Evolutionary conservation across 2,888 invertebrate species (phyloP).

Genomic region (Zhuqinia jingwanae): DNA sequence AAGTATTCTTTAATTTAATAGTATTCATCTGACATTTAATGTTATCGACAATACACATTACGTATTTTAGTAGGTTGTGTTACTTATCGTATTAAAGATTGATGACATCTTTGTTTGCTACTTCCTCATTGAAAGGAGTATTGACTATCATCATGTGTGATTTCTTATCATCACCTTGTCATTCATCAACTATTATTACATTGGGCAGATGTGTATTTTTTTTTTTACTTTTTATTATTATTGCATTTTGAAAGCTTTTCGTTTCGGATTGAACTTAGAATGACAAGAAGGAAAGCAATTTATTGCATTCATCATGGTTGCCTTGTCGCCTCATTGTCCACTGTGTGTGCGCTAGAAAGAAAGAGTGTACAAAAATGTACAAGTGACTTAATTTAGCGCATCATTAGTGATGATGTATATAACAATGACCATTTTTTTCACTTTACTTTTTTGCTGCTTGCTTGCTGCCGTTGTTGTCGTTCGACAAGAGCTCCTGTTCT

Average conservation of each 20-base stretch:
- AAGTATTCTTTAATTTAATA: no score
- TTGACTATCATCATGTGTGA: neutral
- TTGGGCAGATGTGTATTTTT: slow-evolving; percentile 21
- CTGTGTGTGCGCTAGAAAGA: no score
- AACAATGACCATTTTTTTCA: slow-evolving; percentile 28
- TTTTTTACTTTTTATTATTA: slow-evolving; percentile 25
- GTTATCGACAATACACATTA: no score
- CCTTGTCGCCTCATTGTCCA: no score
- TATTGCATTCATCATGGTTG: no score
- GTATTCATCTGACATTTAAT: no score
- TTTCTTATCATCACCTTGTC: neutral
- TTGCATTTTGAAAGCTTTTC: slow-evolving; percentile 3
- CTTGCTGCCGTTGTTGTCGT: no score
- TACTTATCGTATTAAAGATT: no score
- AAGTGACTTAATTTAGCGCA: neutral
- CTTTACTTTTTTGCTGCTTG: neutral
- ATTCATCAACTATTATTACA: slow-evolving; percentile 11
- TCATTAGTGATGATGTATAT: slow-evolving; percentile 13
- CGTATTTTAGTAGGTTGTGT: no score
- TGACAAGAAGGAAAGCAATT: no score
- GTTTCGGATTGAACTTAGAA: neutral
- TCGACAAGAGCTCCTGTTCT: slow-evolving; percentile 27
- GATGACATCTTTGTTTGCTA: neutral
- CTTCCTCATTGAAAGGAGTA: neutral
- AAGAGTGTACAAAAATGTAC: no score